Conservation (phyloP, 2,888 invertebrate species). For the Drosophila barbarae region DNA sequence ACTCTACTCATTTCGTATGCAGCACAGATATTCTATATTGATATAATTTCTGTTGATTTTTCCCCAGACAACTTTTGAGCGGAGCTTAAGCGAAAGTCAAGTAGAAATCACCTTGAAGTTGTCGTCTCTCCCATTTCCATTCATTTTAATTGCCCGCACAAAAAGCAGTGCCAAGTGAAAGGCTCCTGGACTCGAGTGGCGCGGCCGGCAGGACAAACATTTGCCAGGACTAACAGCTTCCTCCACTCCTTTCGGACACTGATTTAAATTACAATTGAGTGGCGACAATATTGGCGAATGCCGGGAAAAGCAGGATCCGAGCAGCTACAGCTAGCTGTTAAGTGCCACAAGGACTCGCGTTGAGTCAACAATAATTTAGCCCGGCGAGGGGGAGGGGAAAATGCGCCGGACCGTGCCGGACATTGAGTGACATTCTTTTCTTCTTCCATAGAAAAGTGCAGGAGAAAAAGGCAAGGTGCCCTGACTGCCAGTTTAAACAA, state of each 20-base stretch:
- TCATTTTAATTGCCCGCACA: slow-evolving; percentile 47
- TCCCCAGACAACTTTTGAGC: slow-evolving; percentile 46
- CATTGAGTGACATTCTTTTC: slow-evolving; percentile 66
- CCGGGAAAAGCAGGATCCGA: slow-evolving; percentile 14
- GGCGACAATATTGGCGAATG: slow-evolving; percentile 66
- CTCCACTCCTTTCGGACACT: slow-evolving; percentile 44
- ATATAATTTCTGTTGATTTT: slow-evolving; percentile 65
- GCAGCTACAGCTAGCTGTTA: slow-evolving; percentile 51
- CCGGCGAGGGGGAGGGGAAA: slow-evolving; percentile 12
- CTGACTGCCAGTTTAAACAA: slow-evolving; percentile 67
- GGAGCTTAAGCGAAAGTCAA: slow-evolving; percentile 28
- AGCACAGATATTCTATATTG: slow-evolving; percentile 65
- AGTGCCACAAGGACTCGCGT: slow-evolving; percentile 61
- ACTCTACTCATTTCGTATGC: slow-evolving; percentile 62
- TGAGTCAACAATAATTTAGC: slow-evolving; percentile 74
- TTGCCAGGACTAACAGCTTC: slow-evolving; percentile 46
- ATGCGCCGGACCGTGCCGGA: slow-evolving; percentile 43
- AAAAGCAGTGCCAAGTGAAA: slow-evolving; percentile 19
- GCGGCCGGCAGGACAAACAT: slow-evolving; percentile 44
- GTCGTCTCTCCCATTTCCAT: slow-evolving; percentile 29
- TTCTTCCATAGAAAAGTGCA: slow-evolving; percentile 45
- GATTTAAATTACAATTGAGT: slow-evolving; percentile 73
- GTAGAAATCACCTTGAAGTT: slow-evolving; percentile 39
- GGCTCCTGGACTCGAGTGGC: slow-evolving; percentile 17
- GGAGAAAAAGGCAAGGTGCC: slow-evolving; percentile 46